Evolutionary conservation across 2,113 vertebrate species (phyloP).

Genomic region (Nycticebus coucang): DNA sequence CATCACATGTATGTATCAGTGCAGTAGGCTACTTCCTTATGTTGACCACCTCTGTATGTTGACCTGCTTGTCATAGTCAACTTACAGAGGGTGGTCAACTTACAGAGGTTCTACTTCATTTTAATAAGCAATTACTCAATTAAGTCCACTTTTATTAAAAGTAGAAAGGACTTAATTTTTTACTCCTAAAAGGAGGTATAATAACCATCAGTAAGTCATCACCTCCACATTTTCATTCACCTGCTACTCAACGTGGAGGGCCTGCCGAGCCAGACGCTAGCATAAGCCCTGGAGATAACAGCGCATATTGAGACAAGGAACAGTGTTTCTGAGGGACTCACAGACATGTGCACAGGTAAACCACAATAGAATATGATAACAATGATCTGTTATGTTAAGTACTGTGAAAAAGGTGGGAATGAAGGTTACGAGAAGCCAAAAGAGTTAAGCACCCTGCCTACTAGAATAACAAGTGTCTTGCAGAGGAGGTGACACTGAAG

Average conservation of each 20-base stretch:
- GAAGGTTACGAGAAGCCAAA: accelerated
- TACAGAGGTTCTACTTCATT: not conserved
- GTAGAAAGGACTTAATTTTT: not conserved
- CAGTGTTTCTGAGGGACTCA: not conserved
- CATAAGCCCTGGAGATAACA: accelerated
- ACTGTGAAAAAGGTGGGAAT: not conserved
- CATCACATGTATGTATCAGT: too few species aligned
- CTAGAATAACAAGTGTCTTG: not conserved
- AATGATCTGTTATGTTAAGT: not conserved
- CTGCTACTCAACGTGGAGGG: not conserved
- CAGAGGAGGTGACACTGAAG: accelerated
- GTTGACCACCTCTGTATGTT: too few species aligned
- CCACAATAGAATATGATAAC: accelerated
- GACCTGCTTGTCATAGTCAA: too few species aligned
- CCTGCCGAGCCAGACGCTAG: not conserved
- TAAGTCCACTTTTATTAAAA: not conserved
- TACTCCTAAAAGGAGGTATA: not conserved
- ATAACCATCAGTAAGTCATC: not conserved
- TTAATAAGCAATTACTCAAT: not conserved
- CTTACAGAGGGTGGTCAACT: too few species aligned
- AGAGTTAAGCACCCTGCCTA: not conserved
- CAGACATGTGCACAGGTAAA: not conserved
- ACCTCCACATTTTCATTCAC: not conserved
- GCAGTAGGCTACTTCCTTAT: too few species aligned
- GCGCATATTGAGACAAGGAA: not conserved